Base-by-base conservation (phyloP, 2,113 vertebrate species). In the Oncorhynchus kisutch region DNA sequence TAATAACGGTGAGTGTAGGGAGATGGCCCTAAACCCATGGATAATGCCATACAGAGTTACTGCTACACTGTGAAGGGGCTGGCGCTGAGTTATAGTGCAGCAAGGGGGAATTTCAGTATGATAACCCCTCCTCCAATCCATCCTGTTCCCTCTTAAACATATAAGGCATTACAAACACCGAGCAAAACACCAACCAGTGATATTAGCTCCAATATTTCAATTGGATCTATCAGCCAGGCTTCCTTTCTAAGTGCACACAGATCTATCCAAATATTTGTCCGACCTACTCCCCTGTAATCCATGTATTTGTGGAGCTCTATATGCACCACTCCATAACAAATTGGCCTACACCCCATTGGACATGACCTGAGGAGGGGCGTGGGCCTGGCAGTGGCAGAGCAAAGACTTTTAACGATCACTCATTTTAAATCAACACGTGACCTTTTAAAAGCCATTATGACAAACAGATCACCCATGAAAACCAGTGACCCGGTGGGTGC, bases 381-480 rank as follows among this genome's bases (percentile, higher is more conserved):
- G 24, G 0, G 68, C 0, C 27, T 2, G 25, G 59, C 64, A 66
- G 64, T 14, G 22, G 27, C 62, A 20, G 0, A 72, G 72, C 78
- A 18, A 18, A 9, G 39, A 9, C 39, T 71, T 87, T 88, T 89
- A 85, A 87, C 84, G 76, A 91, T 90, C 86, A 85, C 80, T 91
- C 86, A 87, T 88, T 89, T 89, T 88, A 89, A 89, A 90, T 91
- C 88, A 87, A 88, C 88, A 87, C 82, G 74, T 85, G 88, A 92
- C 91, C 90, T 91, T 91, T 92, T 87, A 88, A 91, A 91, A 88
- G 77, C 86, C 83, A 71, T 89, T 90, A 87, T 84, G 87, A 88
- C 89, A 88, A 90, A 92, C 89, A 89, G 86, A 88, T 89, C 83
- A 80, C 82, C 85, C 84, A 79, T 84, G 81, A 86, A 88, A 85